These are phyloP conservation scores for Dendrophyllia cribrosa DNA, from an alignment of 64 coral and sea anemone species.

Conservation along the genomic window DNA sequence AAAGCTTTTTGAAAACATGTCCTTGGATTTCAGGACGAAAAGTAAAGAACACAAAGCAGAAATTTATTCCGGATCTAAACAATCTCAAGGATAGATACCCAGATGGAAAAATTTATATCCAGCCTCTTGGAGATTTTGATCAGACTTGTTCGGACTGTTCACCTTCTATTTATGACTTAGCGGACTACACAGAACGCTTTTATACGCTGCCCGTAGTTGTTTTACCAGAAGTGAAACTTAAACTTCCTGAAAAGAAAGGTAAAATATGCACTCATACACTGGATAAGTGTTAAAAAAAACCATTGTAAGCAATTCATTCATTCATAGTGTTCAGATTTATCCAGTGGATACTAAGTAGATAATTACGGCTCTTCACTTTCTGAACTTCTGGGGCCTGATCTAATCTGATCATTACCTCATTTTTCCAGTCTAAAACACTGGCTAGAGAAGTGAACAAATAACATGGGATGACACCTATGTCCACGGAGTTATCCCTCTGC, in stretches of 20 bases:
- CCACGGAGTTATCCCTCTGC: no score
- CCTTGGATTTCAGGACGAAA: conserved; percentile 81
- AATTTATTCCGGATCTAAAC: conserved; percentile 54
- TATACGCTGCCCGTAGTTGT: conserved; percentile 74
- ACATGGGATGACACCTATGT: no score
- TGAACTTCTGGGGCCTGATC: no score
- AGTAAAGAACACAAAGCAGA: conserved; percentile 53
- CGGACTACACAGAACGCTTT: conserved; percentile 75
- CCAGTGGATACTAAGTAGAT: no score
- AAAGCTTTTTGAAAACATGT: conserved; percentile 65
- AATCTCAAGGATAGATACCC: conserved; percentile 78
- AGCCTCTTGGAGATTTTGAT: conserved; percentile 80
- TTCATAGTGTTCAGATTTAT: no score
- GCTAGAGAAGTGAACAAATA: no score
- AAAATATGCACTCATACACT: neutral
- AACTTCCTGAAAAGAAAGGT: conserved; percentile 76
- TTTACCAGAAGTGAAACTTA: conserved; percentile 58
- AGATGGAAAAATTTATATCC: conserved; percentile 82
- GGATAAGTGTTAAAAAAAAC: no score
- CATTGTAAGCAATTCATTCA: no score
- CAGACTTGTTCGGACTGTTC: neutral
- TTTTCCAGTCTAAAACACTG: no score
- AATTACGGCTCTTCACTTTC: no score
- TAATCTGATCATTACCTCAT: no score
- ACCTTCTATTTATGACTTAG: conserved; percentile 61